Evolutionary conservation across 1,140 invertebrate species (phyloP).

Genomic region (Neuroterus valhalla): DNA sequence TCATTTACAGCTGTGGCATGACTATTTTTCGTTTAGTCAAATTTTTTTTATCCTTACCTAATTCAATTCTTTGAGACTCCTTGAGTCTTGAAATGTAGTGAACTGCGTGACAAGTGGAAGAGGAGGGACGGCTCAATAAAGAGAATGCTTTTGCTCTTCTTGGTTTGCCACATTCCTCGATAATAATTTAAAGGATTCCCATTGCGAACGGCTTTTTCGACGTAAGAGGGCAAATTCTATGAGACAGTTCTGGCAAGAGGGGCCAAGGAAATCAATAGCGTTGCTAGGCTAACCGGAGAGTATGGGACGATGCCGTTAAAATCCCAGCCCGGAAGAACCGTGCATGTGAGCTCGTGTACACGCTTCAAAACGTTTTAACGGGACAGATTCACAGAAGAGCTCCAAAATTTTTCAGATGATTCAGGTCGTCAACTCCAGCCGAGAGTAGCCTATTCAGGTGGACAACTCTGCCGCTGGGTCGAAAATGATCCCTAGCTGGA

Average conservation of each 20-base stretch:
- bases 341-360: slow-evolving; percentile 49
- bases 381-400: slow-evolving; percentile 40
- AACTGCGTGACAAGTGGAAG: no score
- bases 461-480: no score
- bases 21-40: no score
- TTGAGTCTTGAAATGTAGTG: no score
- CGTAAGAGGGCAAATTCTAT: slow-evolving; percentile 66
- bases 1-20: no score
- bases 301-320: slow-evolving; percentile 72
- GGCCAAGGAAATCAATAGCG: slow-evolving; percentile 75
- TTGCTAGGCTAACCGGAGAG: slow-evolving; percentile 71
- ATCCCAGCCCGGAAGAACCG: slow-evolving; percentile 57
- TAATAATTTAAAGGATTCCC: slow-evolving; percentile 25
- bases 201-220: slow-evolving; percentile 58
- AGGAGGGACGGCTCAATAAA: background rate
- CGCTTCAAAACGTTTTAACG: slow-evolving; percentile 56
- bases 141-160: slow-evolving; percentile 2
- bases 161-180: slow-evolving; percentile 17
- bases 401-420: slow-evolving; percentile 13
- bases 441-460: no score
- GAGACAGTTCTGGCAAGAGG: slow-evolving; percentile 67
- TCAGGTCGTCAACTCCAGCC: no score
- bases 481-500: no score
- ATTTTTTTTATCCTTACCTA: no score
- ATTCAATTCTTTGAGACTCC: no score